Evolutionary conservation across 2,113 vertebrate species (phyloP).

Genomic region (Spheniscus mendiculus): DNA sequence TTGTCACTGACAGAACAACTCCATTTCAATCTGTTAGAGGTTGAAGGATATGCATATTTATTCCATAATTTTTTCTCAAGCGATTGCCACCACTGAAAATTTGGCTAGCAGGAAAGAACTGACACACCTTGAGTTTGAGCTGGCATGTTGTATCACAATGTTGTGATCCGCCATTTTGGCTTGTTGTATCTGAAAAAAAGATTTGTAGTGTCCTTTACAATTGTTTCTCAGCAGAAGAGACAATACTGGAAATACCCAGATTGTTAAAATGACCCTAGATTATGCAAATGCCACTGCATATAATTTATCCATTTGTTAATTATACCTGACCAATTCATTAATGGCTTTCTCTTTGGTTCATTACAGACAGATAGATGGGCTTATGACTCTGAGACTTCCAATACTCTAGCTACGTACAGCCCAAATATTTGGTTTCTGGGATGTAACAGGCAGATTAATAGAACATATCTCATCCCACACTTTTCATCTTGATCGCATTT

Average conservation of each 20-base stretch:
- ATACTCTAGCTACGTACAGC: neutral
- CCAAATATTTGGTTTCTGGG: neutral
- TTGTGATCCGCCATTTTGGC: neutral
- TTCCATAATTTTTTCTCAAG: neutral
- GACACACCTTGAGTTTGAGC: neutral
- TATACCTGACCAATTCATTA: neutral
- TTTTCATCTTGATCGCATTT: neutral
- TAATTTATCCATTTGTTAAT: neutral
- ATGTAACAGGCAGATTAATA: neutral
- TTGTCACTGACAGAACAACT: neutral
- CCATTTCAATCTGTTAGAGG: neutral
- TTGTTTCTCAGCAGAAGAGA: neutral
- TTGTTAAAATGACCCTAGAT: neutral
- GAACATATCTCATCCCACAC: neutral
- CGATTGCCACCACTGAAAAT: neutral
- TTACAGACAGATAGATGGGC: neutral
- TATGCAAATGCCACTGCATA: neutral
- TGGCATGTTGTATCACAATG: neutral
- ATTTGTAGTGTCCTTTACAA: neutral
- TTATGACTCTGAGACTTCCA: neutral
- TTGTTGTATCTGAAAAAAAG: neutral
- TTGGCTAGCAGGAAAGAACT: neutral
- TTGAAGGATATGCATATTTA: neutral
- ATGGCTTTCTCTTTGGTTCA: neutral
- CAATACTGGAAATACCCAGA: neutral